Evolutionary conservation across 2,888 invertebrate species (phyloP), one percentile per base, ranked within the genome.

Genomic region (Fissipunctia ypsillon): DNA sequence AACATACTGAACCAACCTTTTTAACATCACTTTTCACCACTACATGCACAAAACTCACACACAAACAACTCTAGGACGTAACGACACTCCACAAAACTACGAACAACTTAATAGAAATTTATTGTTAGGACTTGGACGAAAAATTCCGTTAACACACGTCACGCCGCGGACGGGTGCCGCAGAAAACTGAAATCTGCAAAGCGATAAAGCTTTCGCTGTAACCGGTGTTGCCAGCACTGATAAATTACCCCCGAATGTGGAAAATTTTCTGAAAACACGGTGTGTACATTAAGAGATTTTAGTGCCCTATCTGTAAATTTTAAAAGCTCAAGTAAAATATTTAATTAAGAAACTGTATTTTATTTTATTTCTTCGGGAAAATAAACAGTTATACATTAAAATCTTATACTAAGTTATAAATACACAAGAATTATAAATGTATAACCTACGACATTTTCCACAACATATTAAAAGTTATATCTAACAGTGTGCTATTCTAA

Each of bases 111-210:
- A 77, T 69, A 71, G 50, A 72, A 65, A 74, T 83, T 66, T 78
- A 69, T 78, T 77, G 60, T 41, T 59, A 57, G 56, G 69, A 82
- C 67, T 79, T 78, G 35, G 48, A 63, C 54, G 59, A 78, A 77
- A 69, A 63, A n/a, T 12, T 9, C 19, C 9, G 43, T 7, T 41
- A 65, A 60, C 19, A 81, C 43, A 80, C 87, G 90, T 86, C 87
- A 61, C 43, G 14, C 66, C 82, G 80, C 89, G 87, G 82, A 85
- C 76, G 72, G 88, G 84, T 92, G 88, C 92, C 93, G 93, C 93
- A 93, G 92, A 86, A 88, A 80, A 93, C 93, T 93, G 85, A 88
- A 89, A 88, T 84, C 88, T 89, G 90, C 89, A 90, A 89, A 84
- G 87, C 86, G 80, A 84, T 88, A 88, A 88, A 88, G 85, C 84